Conservation (phyloP, 2,113 vertebrate genomes). For the Python bivittatus region DNA sequence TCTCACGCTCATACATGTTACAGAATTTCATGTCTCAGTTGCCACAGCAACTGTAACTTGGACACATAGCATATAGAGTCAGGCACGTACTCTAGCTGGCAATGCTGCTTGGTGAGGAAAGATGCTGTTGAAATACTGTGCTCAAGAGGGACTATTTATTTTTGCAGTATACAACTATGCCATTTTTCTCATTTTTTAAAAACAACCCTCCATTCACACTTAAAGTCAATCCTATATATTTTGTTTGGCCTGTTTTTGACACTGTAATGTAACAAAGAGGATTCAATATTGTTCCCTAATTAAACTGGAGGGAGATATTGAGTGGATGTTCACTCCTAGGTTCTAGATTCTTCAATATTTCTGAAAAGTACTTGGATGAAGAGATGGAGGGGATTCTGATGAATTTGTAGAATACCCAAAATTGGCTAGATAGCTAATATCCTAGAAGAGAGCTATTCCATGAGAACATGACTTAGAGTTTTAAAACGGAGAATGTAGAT, state of each 20-base stretch:
- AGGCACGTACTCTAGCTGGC: neutral
- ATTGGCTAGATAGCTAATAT: neutral
- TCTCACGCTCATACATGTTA: neutral
- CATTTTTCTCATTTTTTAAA: neutral
- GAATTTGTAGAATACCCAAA: neutral
- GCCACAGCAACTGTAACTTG: constrained; percentile 33
- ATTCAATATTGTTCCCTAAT: neutral
- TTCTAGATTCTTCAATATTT: neutral
- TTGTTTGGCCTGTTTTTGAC: neutral
- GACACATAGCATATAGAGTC: neutral
- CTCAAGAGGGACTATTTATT: neutral
- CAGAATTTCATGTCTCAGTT: constrained; percentile 18
- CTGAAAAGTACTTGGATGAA: neutral
- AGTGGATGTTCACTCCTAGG: neutral
- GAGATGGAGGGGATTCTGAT: neutral
- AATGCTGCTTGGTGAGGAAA: neutral
- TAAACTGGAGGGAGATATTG: neutral
- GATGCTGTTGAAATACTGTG: neutral
- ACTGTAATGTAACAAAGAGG: neutral
- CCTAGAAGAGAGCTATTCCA: neutral
- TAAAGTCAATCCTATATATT: neutral
- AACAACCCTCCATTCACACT: neutral
- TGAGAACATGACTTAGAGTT: neutral
- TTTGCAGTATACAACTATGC: neutral
- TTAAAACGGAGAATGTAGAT: neutral